Base-by-base conservation (phyloP, 2,888 invertebrate species). In the Noctua pronuba region DNA sequence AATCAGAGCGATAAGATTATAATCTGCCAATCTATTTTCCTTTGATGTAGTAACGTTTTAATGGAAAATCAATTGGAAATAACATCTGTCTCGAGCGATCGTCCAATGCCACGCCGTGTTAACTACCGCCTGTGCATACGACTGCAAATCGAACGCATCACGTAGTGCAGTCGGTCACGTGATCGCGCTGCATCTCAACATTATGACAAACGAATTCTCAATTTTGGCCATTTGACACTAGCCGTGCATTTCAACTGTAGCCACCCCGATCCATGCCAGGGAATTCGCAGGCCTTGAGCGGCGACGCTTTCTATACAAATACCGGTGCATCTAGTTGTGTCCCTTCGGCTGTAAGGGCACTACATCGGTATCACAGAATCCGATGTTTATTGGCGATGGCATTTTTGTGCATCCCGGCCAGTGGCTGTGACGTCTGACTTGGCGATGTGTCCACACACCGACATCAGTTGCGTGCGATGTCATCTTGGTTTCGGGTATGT, bases 401-500 rank as follows among this genome's bases (percentile, higher is more conserved):
- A 87, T 87, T 84, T 87, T 86, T 86, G 86, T 88, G 90, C 88
- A 88, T 86, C 88, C 86, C 84, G 85, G 86, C 86, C 79, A 87
- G 90, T 88, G 86, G 64, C 82, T 80, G 92, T 92, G 92, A 93
- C 94, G 93, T 90, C 81, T 91, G 90, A 91, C 86, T 94, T 94
- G 95, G 95, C 95, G 92, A 94, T 93, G 93, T 86, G 87, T 91
- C 89, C 89, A 85, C 88, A 86, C 87, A 79, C 82, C 88, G 83
- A 82, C 87, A 86, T 85, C 90, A 88, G 86, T 86, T 84, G 84
- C 87, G 86, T 86, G 87, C 89, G 88, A 94, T 96, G 96, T 94
- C 95, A 86, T 92, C 95, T 85, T 95, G 94, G 94, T 94, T 96
- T 89, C 92, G 94, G 95, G 96, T 96, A 95, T 92, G 95, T 95